Base-by-base conservation (phyloP, 2,113 vertebrate genomes). In the Epinephelus lanceolatus region DNA sequence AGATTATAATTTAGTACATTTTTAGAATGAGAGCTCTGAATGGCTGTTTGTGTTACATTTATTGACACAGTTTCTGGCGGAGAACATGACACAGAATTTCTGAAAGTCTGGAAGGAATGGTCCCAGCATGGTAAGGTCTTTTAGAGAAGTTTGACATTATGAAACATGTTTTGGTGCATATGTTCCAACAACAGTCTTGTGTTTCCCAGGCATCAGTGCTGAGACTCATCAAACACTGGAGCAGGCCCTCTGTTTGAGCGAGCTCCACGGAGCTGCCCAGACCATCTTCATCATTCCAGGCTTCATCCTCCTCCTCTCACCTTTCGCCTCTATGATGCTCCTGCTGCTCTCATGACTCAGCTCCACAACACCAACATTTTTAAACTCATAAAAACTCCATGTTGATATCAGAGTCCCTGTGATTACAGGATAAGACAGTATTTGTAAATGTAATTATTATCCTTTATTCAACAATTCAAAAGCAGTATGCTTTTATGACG, bases 101-200 rank as follows among this genome's bases (percentile, higher is more conserved):
- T 86, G 14, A 88, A 91, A 0, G 73, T 79, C 53, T 95, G 94
- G 92, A 92, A 76, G 79, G 92, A 94, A 37, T 93, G 93, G 93
- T 86, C 91, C 69, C 85, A 91, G 66, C 88, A 93, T 1, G 90
- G 93, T 95, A 71, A 90, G 66, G n/a, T 68, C 11, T 10, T 42
- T 2, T 0, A 42, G 42, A 49, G 6, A 80, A 17, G 15, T 23
- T 17, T 42, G 7, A 68, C 66, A 17, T 12, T 4, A 25, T 40
- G 2, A 51, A 78, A n/a, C 19, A 23, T 42, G 14, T 18, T 55
- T 55, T 10, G 9, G 0, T 1, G 9, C 55, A 18, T 71, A 14
- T 25, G 21, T 23, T 12, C n/a, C n/a, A 56, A 56, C n/a, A 56
- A 4, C n/a, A 23, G 17, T 52, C 7, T 74, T 61, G 0, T 78